Evolutionary conservation across 1,140 invertebrate species (phyloP), one percentile per base, ranked within the genome.

Genomic region (Nebria ingens): DNA sequence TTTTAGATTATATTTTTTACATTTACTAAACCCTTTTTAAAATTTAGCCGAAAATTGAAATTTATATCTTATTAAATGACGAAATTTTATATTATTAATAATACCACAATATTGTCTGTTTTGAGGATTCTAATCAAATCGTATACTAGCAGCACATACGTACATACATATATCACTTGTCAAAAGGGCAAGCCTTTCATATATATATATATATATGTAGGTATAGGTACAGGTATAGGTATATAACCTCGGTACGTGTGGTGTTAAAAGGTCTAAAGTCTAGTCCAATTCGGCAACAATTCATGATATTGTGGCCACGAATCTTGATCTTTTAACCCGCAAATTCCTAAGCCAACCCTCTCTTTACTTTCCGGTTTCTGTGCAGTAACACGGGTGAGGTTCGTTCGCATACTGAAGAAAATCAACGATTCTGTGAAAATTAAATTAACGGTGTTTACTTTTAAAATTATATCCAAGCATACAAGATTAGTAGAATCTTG

Each of bases 281-380:
- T 17, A 17, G 17, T 17, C 40, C 40, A 12, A 17, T 45, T 9
- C 17, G 9, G 9, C 40, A n/a, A 45, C 40, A 45, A 45, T 12
- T 45, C 40, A 45, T 17, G 40, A 45, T 45, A 45, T 45, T 17
- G 40, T 45, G 40, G 17, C 40, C 17, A 17, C 3, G 40, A 45
- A 45, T 45, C 40, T 45, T 45, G 40, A 45, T 45, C 40, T 17
- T 45, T 45, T 45, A 45, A 45, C 40, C 40, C 17, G 6, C 40
- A 45, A 4, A 17, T 45, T 45, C 9, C 40, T 17, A 9, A n/a
- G 40, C 9, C 6, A 17, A 9, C 6, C 9, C 40, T 17, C 9
- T 12, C 40, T 17, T 45, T 45, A 12, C 40, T 45, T 17, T 45
- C 17, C 17, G 17, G 9, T 12, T 12, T 17, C 40, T 9, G 17